Conservation (phyloP, 2,797 vertebrate species). For the Anguilla marmorata region DNA sequence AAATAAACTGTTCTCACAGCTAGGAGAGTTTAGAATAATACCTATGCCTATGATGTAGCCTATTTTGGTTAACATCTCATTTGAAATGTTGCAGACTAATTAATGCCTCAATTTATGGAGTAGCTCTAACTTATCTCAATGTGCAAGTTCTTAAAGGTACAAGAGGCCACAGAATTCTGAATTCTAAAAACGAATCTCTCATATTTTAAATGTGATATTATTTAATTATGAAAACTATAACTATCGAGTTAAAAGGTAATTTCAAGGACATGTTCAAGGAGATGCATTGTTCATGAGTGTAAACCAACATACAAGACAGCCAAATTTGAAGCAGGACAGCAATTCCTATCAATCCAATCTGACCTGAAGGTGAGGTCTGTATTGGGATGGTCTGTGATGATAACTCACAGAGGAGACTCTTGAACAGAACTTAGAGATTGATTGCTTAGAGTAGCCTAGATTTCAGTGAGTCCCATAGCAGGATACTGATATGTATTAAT, state of each 20-base stretch:
- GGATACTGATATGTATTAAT: too few relatives aligned
- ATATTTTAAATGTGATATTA: background rate
- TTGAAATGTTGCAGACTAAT: background rate
- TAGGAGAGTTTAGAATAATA: background rate
- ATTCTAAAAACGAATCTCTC: background rate
- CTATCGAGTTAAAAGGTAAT: background rate
- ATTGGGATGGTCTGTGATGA: background rate
- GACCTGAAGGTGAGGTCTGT: background rate
- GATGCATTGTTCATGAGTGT: background rate
- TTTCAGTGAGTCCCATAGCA: too few relatives aligned
- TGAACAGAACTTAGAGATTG: too few relatives aligned
- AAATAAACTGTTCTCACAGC: background rate
- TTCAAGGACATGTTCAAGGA: background rate
- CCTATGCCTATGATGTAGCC: background rate
- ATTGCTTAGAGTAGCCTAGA: too few relatives aligned
- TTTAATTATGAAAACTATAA: background rate
- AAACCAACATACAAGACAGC: background rate
- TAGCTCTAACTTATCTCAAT: background rate
- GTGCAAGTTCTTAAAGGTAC: background rate
- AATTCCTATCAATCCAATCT: background rate
- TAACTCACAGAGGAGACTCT: background rate
- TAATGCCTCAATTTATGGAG: background rate
- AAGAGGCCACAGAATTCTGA: background rate
- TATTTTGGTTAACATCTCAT: background rate
- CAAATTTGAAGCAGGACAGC: background rate